Evolutionary conservation across 2,113 vertebrate genomes (phyloP).

Genomic region (Sclerurus mexicanus): DNA sequence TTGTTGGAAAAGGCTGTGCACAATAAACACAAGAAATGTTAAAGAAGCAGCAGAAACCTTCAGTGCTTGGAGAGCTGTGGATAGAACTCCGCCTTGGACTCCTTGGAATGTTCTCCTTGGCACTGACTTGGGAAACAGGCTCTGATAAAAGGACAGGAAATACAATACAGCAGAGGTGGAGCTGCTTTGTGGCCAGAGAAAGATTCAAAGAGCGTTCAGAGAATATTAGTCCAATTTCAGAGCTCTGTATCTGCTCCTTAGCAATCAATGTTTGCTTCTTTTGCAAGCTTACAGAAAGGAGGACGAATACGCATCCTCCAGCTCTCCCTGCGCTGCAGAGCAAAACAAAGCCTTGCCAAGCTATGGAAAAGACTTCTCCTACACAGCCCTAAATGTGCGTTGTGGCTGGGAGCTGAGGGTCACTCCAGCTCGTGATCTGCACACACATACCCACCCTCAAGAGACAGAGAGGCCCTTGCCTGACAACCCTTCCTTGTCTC

Average conservation of each 20-base stretch:
- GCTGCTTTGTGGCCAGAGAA: not conserved
- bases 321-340: not conserved
- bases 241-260: not conserved
- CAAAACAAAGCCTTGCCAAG: not conserved
- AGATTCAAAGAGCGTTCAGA: not conserved
- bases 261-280: not conserved
- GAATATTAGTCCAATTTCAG: fast-evolving
- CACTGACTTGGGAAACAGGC: not conserved
- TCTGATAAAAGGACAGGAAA: not conserved
- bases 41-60: not conserved
- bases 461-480: not conserved
- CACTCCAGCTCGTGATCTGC: not conserved
- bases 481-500: not conserved
- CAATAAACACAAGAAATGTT: not conserved
- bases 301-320: not conserved
- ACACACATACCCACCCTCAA: not conserved
- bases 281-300: not conserved
- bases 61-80: not conserved
- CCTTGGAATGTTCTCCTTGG: not conserved
- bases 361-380: not conserved
- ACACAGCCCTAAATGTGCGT: not conserved
- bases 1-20: not conserved
- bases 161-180: not conserved
- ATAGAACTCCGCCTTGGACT: not conserved
- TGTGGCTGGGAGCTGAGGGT: not conserved